phyloP scores from a whole-genome alignment of 2,888 invertebrate species.

The Stenoptilia bipunctidactyla region DNA sequence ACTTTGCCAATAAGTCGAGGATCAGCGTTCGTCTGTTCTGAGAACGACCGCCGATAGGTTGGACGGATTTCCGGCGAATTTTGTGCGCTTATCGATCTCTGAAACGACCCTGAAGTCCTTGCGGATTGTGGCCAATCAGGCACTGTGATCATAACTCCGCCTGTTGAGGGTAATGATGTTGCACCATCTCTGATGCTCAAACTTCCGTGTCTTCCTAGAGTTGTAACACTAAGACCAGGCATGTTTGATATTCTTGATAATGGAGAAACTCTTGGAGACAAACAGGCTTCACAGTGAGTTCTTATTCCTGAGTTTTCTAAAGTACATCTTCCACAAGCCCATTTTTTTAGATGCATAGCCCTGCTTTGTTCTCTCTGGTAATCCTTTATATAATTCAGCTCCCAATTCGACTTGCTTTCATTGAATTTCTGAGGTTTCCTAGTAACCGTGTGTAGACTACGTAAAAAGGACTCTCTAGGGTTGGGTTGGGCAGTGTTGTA shows the following conservation, averaged over 20 bases:
- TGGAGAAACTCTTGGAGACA: conserved; percentile 72
- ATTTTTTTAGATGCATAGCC: conserved; percentile 61
- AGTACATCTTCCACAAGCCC: conserved; percentile 83
- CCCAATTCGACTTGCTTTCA: conserved; percentile 62
- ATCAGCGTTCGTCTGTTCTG: conserved; percentile 53
- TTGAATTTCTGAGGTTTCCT: conserved; percentile 56
- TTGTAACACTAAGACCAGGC: conserved; percentile 55
- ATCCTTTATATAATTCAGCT: conserved; percentile 57
- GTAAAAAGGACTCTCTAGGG: conserved; percentile 52
- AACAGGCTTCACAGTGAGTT: conserved; percentile 81
- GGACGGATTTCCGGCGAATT: conserved; percentile 61
- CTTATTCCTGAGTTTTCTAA: conserved; percentile 77
- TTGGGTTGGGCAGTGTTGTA: conserved; percentile 31
- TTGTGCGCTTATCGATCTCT: conserved; percentile 53
- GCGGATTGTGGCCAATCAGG: conserved; percentile 72
- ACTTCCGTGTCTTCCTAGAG: conserved; percentile 53
- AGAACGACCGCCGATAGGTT: conserved; percentile 57
- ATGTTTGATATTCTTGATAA: conserved; percentile 48
- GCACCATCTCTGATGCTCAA: conserved; percentile 46
- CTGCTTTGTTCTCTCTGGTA: conserved; percentile 57
- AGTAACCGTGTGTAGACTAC: conserved; percentile 57
- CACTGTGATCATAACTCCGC: conserved; percentile 74
- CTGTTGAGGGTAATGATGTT: conserved; percentile 56
- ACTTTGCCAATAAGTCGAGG: conserved; percentile 50
- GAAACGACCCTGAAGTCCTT: conserved; percentile 36